Evolutionary conservation across 64 coral and sea anemone species (phyloP), one percentile per base, ranked within the genome.

Genomic region (Trachythela sp.): DNA sequence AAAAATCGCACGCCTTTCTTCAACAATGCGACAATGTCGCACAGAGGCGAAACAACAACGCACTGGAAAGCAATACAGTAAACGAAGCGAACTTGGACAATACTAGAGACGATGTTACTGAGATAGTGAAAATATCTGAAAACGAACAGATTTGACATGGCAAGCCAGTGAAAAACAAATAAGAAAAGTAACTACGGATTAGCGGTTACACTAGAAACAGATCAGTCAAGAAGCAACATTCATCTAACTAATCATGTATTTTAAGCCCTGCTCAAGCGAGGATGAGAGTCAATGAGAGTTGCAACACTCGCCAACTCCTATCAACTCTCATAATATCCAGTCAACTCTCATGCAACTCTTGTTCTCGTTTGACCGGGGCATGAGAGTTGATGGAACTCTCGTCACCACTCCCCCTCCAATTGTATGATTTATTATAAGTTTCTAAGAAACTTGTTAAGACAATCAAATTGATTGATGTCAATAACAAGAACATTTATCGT

Each of bases 1-100:
- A 99, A 41, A 99, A 99, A 91, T 94, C 96, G 35, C 85, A 90
- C 22, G 86, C 86, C 15, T 80, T 80, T 22, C 9, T 80, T 15
- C 31, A 80, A 37, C 75, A 80, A 35, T 80, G 35, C 37, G 75
- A 39, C 4, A 80, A 80, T 80, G 75, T 35, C 5, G 4, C 22
- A 24, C 56, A 2, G 22, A 64, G 56, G 22, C 49, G 49, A 64
- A 64, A 64, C 1, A 20, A 64, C 13, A 27, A 64, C 8, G 8
- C 56, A 26, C 18, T 64, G 24, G 26, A 6, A n/a, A n/a, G 0
- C 5, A 64, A 5, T 37, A 80, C 13, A 37, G 75, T 36, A 80
- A 35, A 80, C 1, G 75, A 45, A 59, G 54, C 2, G 24, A 59
- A 22, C 15, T 59, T 59, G 24, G 24, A n/a, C 15, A n/a, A 2